Percentiles rank a stretch among this genome's conserved stretches.
Conservation (phyloP, 2,797 vertebrate species). For the Mormyrops boulengeri region DNA sequence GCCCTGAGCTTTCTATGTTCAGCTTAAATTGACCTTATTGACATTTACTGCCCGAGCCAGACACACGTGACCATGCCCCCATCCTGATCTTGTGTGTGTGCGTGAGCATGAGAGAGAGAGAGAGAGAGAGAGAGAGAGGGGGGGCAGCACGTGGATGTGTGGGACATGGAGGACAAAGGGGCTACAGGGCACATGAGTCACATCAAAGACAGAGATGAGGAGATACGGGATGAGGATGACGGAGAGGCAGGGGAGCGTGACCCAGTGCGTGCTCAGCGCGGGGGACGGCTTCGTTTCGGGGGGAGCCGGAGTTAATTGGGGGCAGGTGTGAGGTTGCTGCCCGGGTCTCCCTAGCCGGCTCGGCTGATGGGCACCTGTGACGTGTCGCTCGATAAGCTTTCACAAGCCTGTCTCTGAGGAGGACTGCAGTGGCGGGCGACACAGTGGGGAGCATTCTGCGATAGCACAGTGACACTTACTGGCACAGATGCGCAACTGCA, state of each 20-base stretch:
- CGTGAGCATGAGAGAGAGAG: slow-evolving; percentile 1
- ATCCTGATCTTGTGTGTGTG: neutral
- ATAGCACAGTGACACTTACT: slow-evolving; percentile 48
- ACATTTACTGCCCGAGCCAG: slow-evolving; percentile 47
- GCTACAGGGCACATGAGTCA: slow-evolving; percentile 8
- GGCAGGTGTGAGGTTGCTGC: neutral
- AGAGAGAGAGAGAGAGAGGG: neutral
- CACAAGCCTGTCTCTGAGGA: neutral
- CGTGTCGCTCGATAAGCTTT: neutral
- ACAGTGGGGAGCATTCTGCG: slow-evolving; percentile 27
- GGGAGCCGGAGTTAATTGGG: neutral
- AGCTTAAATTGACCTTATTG: slow-evolving; percentile 52
- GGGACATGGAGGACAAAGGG: neutral
- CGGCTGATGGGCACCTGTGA: neutral
- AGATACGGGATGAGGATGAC: slow-evolving; percentile 21
- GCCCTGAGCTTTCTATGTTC: slow-evolving; percentile 49
- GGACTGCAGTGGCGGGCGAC: neutral
- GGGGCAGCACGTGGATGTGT: neutral
- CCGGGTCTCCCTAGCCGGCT: neutral
- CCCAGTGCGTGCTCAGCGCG: neutral
- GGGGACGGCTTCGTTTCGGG: neutral
- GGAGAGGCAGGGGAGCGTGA: slow-evolving; percentile 21
- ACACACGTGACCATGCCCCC: neutral
- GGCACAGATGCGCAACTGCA: slow-evolving; percentile 40
- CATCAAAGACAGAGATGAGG: slow-evolving; percentile 5